Base-by-base conservation (phyloP, 2,113 vertebrate species). In the Aphelocoma coerulescens region DNA sequence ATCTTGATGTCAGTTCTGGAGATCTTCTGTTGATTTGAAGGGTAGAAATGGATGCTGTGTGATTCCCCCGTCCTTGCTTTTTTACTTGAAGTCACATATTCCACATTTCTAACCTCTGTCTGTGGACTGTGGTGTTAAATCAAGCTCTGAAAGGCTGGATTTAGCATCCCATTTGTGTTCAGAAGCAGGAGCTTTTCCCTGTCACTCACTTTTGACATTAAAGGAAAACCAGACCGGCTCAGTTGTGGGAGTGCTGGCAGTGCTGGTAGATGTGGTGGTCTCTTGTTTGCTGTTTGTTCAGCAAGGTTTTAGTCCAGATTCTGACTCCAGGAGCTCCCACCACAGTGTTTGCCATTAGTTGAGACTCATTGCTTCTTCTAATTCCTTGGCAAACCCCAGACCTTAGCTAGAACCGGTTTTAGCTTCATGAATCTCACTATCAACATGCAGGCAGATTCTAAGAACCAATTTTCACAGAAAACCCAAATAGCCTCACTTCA, bases 1-100 rank as follows among this genome's bases (percentile, higher is more conserved):
- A 43, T 33, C 30, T 80, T 63, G 43, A 5, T 88, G 59, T 43
- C 32, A 39, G 6, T 51, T 74, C 59, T 5, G 7, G 55, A 67
- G 55, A 14, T 21, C 24, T 46, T 16, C 21, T 62, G 23, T 62
- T 80, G 46, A 23, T 84, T 77, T 61, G 43, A 24, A 32, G 86
- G 77, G 2, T n/a, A 46, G 83, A 33, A 46, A 1, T 0, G 1
- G 22, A 18, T 4, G 2, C 52, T 48, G 5, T 76, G n/a, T 59
- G 48, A 37, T 65, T 65, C n/a, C 43, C 16, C 44, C 43, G 76
- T 69, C 85, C 44, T 79, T 55, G n/a, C 18, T 58, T 65, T 43
- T 72, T 68, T 23, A 12, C 37, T 75, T 58, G 16, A 46, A 86
- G 23, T 43, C 21, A 1, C 48, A 0, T 57, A 49, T 39, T 66